Evolutionary conservation across 2,797 vertebrate species (phyloP).

Genomic region (Myotis pilosus): DNA sequence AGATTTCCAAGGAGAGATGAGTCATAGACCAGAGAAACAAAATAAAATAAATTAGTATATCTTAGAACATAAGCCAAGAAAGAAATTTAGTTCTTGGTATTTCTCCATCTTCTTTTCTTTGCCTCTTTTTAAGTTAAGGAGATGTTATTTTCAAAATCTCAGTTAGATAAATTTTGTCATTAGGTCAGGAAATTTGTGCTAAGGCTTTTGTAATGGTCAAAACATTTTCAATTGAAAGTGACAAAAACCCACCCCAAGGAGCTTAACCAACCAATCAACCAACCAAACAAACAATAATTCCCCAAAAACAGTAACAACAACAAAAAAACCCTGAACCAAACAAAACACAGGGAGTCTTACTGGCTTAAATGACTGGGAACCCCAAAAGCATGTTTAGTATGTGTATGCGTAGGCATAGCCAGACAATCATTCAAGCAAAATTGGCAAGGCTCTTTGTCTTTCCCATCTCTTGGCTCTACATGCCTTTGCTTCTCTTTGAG

Average conservation of each 20-base stretch:
- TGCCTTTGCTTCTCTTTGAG: neutral
- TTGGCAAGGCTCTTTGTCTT: neutral
- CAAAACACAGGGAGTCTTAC: neutral
- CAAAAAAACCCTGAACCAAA: neutral
- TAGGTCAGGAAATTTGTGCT: neutral
- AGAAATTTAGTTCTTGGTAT: neutral
- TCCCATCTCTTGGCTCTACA: neutral
- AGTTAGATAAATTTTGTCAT: neutral
- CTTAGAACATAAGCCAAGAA: neutral
- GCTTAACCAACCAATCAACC: neutral
- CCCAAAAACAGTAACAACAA: neutral
- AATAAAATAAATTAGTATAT: slow-evolving; percentile 40
- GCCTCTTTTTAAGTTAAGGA: neutral
- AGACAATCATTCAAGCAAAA: neutral
- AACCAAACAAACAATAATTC: neutral
- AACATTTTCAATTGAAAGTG: neutral
- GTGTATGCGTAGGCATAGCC: neutral
- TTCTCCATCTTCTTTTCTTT: neutral
- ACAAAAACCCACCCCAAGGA: neutral
- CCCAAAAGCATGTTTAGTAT: neutral
- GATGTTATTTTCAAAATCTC: neutral
- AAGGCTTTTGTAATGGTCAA: neutral
- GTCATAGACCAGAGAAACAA: slow-evolving; percentile 49
- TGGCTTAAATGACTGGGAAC: neutral
- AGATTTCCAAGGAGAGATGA: slow-evolving; percentile 21